Evolutionary conservation across 1,140 invertebrate genomes (phyloP).

Genomic region (Drosophila kepulauana): DNA sequence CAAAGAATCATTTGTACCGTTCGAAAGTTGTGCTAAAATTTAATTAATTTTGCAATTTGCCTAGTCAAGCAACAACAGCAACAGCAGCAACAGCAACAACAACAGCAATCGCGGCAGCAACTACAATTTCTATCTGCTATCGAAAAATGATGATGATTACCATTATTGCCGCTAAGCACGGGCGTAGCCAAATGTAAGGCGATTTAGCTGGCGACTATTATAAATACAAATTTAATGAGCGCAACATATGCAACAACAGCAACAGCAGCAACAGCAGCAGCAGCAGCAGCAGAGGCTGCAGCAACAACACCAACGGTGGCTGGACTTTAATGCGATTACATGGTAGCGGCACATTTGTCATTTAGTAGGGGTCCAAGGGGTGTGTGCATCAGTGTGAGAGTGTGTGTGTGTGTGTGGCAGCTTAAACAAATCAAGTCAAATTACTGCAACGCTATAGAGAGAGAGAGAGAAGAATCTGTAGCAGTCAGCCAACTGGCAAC

Average conservation of each 20-base stretch:
- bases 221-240: slow-evolving; percentile 83
- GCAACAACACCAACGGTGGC: slow-evolving; percentile 25
- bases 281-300: slow-evolving; percentile 3
- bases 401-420: slow-evolving; percentile 49
- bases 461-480: slow-evolving; percentile 61
- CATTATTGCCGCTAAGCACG: slow-evolving; percentile 72
- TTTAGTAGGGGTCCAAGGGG: slow-evolving; percentile 49
- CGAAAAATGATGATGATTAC: slow-evolving; percentile 78
- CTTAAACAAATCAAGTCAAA: slow-evolving; percentile 82
- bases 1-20: slow-evolving; percentile 40
- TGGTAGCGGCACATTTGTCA: slow-evolving; percentile 81
- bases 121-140: slow-evolving; percentile 52
- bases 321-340: slow-evolving; percentile 80
- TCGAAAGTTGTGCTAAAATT: slow-evolving; percentile 81
- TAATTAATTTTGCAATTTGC: slow-evolving; percentile 81
- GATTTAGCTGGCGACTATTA: slow-evolving; percentile 74
- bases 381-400: slow-evolving; percentile 7
- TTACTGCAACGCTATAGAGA: slow-evolving; percentile 70
- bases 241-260: slow-evolving; percentile 77
- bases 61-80: slow-evolving; percentile 45
- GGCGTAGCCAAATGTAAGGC: slow-evolving; percentile 77
- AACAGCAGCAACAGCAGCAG: slow-evolving; percentile 26
- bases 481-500: slow-evolving; percentile 48
- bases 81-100: neutral
- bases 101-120: slow-evolving; percentile 10